These are phyloP conservation scores for Pardalotus punctatus DNA, from an alignment of 2,113 vertebrate genomes.

Conservation along the genomic window DNA sequence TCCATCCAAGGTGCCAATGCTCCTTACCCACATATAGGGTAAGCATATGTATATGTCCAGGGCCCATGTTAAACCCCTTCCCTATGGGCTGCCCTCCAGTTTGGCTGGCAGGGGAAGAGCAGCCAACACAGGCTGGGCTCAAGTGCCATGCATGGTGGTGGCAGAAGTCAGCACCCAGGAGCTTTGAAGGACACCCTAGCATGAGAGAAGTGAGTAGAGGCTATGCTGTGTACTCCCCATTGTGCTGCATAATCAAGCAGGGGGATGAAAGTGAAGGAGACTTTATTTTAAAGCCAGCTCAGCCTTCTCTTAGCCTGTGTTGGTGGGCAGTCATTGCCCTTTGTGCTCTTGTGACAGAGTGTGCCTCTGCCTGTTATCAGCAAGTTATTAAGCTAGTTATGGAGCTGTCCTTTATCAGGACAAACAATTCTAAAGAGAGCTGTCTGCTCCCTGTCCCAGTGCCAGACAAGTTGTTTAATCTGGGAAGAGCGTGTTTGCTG, in stretches of 20 bases:
- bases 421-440: not conserved
- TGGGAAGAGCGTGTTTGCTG: not conserved
- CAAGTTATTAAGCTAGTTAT: not conserved
- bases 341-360: fast-evolving
- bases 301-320: not conserved
- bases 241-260: not conserved
- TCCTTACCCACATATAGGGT: not conserved
- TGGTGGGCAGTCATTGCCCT: not conserved
- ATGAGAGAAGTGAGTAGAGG: not conserved
- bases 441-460: not conserved
- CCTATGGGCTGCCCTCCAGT: not conserved
- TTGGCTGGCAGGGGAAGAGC: not conserved
- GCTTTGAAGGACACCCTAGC: not conserved
- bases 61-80: not conserved
- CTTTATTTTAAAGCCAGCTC: not conserved
- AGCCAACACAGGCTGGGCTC: fast-evolving
- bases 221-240: fast-evolving
- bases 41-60: too few species aligned
- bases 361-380: not conserved
- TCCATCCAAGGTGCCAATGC: not conserved
- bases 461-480: not conserved
- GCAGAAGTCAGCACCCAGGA: not conserved
- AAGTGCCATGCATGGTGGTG: fast-evolving
- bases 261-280: not conserved
- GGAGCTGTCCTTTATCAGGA: not conserved